Percentiles rank a stretch among this genome's conserved stretches.
These are phyloP conservation scores for Peromyscus leucopus DNA, from an alignment of 2,113 vertebrate genomes.

Conservation along the genomic window DNA sequence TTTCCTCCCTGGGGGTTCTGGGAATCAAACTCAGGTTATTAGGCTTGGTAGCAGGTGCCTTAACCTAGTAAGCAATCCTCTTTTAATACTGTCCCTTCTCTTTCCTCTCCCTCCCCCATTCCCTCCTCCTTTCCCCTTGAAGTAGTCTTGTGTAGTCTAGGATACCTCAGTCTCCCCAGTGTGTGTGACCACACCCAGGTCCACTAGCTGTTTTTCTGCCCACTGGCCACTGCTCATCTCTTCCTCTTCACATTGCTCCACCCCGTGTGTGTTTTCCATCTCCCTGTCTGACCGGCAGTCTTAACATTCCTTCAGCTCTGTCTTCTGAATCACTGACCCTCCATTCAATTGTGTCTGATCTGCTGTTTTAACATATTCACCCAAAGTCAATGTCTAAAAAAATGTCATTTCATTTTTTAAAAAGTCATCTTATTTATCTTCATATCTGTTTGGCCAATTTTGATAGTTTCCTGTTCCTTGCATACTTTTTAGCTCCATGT, in stretches of 20 bases:
- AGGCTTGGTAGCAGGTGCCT: background rate
- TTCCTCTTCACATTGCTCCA: background rate
- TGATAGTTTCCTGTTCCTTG: background rate
- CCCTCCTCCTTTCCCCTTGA: background rate
- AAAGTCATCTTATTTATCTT: background rate
- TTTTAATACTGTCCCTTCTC: background rate
- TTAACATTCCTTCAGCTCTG: background rate
- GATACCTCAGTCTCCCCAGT: background rate
- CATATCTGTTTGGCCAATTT: background rate
- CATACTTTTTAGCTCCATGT: background rate
- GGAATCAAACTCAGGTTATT: background rate
- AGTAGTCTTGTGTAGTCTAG: background rate
- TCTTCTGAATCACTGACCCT: constrained; percentile 49
- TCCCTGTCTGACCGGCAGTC: background rate
- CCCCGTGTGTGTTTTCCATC: background rate
- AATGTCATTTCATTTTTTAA: constrained; percentile 36
- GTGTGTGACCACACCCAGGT: background rate
- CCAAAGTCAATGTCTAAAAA: constrained; percentile 40
- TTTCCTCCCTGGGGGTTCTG: background rate
- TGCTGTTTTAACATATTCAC: background rate
- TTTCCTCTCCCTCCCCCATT: too few relatives aligned
- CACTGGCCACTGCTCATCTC: background rate
- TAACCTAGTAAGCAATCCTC: background rate
- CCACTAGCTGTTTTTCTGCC: background rate
- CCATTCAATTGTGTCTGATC: constrained; percentile 17